These are phyloP conservation scores for Marisa cornuarietis DNA, from an alignment of 1,140 invertebrate genomes.

Conservation along the genomic window DNA sequence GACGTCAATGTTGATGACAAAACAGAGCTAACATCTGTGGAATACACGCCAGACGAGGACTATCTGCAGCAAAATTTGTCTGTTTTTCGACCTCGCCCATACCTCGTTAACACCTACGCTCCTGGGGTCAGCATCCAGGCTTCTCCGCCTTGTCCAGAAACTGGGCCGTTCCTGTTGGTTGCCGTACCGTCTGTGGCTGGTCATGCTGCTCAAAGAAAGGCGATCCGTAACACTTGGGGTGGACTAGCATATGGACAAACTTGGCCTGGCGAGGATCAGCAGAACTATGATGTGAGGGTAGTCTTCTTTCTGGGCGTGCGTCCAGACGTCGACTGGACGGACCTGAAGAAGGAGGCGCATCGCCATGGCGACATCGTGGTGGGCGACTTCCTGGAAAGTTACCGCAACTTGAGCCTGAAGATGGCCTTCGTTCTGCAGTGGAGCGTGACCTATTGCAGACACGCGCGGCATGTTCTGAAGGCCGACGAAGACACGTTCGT, in stretches of 20 bases:
- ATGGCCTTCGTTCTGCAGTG: conserved; percentile 2
- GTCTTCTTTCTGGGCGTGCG: conserved; percentile 25
- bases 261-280: conserved; percentile 7
- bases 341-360: conserved; percentile 27
- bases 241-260: conserved; percentile 14
- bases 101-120: background rate
- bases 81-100: background rate
- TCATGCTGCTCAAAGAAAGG: conserved; percentile 34
- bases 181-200: conserved; percentile 42
- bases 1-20: background rate
- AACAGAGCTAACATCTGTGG: background rate
- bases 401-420: conserved; percentile 28
- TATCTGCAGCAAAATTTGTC: background rate
- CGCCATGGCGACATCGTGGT: conserved; percentile 47
- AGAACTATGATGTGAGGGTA: conserved; percentile 19
- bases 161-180: conserved; percentile 30
- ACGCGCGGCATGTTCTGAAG: conserved; percentile 12
- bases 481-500: conserved; percentile 22
- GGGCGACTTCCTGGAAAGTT: conserved; percentile 51
- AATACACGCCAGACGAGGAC: background rate
- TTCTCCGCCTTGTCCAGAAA: background rate
- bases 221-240: conserved; percentile 56
- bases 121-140: background rate
- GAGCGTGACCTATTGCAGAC: background rate
- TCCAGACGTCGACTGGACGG: background rate